Evolutionary conservation across 2,797 vertebrate genomes (phyloP).

Genomic region (Scolopax bukidnonensis): DNA sequence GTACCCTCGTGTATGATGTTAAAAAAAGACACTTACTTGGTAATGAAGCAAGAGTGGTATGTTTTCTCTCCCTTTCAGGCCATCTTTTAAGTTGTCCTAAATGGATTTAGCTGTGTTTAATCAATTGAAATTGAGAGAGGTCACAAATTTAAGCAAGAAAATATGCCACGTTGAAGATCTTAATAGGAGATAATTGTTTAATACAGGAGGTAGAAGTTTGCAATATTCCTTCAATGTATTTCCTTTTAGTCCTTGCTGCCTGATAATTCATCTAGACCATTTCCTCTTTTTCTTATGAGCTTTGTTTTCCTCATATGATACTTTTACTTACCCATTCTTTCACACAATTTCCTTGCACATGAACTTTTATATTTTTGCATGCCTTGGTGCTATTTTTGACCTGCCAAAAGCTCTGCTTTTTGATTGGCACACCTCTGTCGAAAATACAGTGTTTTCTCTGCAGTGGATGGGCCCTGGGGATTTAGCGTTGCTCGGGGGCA

Average conservation of each 20-base stretch:
- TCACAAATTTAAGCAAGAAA: not conserved
- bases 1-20: not conserved
- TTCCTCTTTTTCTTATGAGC: not conserved
- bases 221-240: not conserved
- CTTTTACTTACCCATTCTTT: not conserved
- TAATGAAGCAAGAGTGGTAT: not conserved
- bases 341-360: not conserved
- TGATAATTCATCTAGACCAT: not conserved
- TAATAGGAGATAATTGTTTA: not conserved
- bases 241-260: not conserved
- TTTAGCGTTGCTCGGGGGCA: fast-evolving
- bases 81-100: not conserved
- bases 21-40: not conserved
- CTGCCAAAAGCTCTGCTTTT: not conserved
- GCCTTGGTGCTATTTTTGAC: not conserved
- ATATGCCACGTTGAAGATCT: not conserved
- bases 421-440: not conserved
- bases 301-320: not conserved
- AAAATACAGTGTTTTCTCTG: not conserved
- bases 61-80: not conserved
- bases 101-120: not conserved
- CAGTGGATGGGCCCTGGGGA: not conserved
- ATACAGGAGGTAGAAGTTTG: not conserved
- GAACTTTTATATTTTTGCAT: not conserved
- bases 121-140: not conserved